Evolutionary conservation across 2,113 vertebrate genomes (phyloP), one percentile per base, ranked within the genome.

Genomic region (Thalassoma bifasciatum): DNA sequence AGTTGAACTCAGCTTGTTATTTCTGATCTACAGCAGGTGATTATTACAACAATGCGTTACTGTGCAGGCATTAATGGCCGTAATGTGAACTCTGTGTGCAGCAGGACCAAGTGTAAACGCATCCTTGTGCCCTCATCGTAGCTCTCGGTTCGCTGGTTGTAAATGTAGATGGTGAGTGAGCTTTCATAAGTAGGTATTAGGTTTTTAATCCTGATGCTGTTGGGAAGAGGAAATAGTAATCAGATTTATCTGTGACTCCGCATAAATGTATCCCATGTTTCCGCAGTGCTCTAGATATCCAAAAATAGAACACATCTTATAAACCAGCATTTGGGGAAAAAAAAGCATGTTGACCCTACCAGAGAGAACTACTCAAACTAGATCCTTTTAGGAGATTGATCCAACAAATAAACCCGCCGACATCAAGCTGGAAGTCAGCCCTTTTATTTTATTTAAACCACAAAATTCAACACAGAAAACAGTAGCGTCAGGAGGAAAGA

Each of bases 181-280:
- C 62, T 83, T 77, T 75, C 50, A 72, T 85, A 54, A 78, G 24
- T 71, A 85, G 69, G 83, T 63, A 87, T 91, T 88, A 86, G 82
- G 83, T 82, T 83, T 83, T 87, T 93, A 91, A 91, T 91, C 91
- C 86, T 1, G 42, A 75, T 81, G 82, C 72, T 82, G 82, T 26
- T 26, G 72, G 73, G 77, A 77, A 84, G 75, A 86, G 78, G 73
- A 37, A 85, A 87, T 69, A 66, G 62, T 75, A 84, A 87, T 89
- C 84, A 75, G 86, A 85, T 89, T 86, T 85, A 86, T 81, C 42
- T 63, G 80, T 77, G 77, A 77, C 86, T 83, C 74, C 44, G 77
- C 73, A 85, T 66, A 46, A 76, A 47, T 74, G 80, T 54, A 80
- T 82, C 76, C 72, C 59, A 62, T 70, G 38, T 77, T 76, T 81